Evolutionary conservation across 2,888 invertebrate species (phyloP), one percentile per base, ranked within the genome.

Genomic region (Tetranychus piercei): DNA sequence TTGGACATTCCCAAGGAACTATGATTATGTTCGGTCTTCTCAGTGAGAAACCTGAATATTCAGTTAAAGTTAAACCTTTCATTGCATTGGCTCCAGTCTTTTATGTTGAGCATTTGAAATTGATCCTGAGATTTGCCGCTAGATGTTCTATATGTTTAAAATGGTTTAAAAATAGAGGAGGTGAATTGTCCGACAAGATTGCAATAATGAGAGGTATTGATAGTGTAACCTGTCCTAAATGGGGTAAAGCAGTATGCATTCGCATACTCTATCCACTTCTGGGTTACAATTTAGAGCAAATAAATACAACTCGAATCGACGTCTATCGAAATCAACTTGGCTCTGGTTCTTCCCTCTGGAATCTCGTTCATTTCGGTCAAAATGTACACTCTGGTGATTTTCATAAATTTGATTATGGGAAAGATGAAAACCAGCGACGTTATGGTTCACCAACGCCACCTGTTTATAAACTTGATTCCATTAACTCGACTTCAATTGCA

Each of bases 291-390:
- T 23, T n/a, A 5, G 44, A 43, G 18, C 71, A 34, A 34, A 15
- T 73, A 18, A 34, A 73, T 15, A 11, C 0, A 15, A 55, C 73
- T 8, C n/a, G 73, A 0, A 1, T 73, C 55, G 64, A 73, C 23
- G 5, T 7, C 20, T 8, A 55, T 1, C 9, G 8, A 15, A n/a
- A 43, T 34, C 34, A 34, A 34, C 1, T 5, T 3, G 34, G 34
- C 11, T 45, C 45, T n/a, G 23, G 55, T 15, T 23, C 73, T 55
- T 73, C 73, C 22, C 9, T n/a, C n/a, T 55, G 64, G 64, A 73
- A 73, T 65, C 55, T 73, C 1, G 73, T 65, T 45, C 73, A 73
- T 55, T 73, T 23, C 15, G 55, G 55, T 5, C 64, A 73, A 55
- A 73, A 65, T 55, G 11, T 73, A 8, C 6, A 11, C 1, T 11